These are phyloP conservation scores for Cariama cristata DNA, from an alignment of 2,113 vertebrate genomes.

Conservation along the genomic window DNA sequence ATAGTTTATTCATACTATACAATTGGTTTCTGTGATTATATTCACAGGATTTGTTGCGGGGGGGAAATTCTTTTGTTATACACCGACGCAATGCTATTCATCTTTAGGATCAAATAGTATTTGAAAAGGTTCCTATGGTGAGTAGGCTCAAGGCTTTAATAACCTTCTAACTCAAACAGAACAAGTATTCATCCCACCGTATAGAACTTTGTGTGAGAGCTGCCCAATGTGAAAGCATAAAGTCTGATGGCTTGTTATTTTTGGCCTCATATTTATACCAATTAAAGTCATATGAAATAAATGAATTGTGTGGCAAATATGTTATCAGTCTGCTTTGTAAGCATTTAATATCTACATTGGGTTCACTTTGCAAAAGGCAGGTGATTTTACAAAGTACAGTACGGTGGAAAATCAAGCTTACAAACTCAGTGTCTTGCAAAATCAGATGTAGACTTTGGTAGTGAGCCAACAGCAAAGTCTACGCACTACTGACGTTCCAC, in stretches of 20 bases:
- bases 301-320: not conserved
- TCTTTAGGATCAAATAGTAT: not conserved
- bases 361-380: not conserved
- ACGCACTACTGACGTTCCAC: accelerated
- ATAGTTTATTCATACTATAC: not conserved
- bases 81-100: not conserved
- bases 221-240: not conserved
- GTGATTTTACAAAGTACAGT: not conserved
- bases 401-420: not conserved
- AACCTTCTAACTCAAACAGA: not conserved
- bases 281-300: not conserved
- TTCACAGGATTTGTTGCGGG: not conserved
- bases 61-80: not conserved
- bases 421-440: not conserved
- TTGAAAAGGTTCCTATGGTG: not conserved
- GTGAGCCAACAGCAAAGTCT: not conserved
- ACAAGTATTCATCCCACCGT: not conserved
- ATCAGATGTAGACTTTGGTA: not conserved
- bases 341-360: not conserved
- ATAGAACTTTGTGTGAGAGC: not conserved
- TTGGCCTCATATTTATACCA: not conserved
- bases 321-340: not conserved
- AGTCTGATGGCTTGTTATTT: not conserved
- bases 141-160: not conserved
- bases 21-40: not conserved